Base-by-base conservation (phyloP, 2,888 invertebrate genomes). In the Pammene aurita region DNA sequence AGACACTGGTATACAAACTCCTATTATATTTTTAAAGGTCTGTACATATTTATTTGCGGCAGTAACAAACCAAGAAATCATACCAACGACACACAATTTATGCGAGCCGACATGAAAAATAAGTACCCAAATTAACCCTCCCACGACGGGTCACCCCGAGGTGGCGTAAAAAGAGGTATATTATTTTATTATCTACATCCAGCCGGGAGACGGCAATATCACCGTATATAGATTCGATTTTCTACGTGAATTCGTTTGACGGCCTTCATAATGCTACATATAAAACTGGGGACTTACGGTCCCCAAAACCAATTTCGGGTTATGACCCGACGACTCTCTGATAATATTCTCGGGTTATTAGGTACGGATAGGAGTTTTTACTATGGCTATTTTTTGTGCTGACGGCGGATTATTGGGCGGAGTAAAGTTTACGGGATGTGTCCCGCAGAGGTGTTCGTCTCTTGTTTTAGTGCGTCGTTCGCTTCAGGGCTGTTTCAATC, bases 201-300 rank as follows among this genome's bases (percentile, higher is more conserved):
- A 90, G 82, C 86, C 81, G 82, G 82, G 83, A 85, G 89, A 83
- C 88, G 85, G 86, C 88, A 89, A 90, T 90, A 92, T 89, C 89
- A 85, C 89, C 92, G 92, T 92, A 93, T 93, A 93, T 92, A 93
- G 93, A 93, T 93, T 93, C 93, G 93, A 93, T 93, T 93, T 93
- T 93, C 93, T 93, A 93, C 92, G 92, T 93, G 93, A 93, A 93
- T 93, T 93, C 93, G 91, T 93, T 93, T 93, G 93, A 93, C 93
- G 93, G 92, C 92, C 92, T 91, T 92, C 93, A 92, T 92, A 92
- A 92, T 92, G 92, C 92, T 88, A 92, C 92, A 92, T 92, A 93
- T 93, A 93, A 93, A 93, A 93, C 92, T 90, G 90, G 92, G 90
- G 89, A 87, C 91, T 91, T 91, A 92, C 90, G 92, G 92, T 91